Evolutionary conservation across 1,140 invertebrate genomes (phyloP).

Genomic region (Drosophila orosa): DNA sequence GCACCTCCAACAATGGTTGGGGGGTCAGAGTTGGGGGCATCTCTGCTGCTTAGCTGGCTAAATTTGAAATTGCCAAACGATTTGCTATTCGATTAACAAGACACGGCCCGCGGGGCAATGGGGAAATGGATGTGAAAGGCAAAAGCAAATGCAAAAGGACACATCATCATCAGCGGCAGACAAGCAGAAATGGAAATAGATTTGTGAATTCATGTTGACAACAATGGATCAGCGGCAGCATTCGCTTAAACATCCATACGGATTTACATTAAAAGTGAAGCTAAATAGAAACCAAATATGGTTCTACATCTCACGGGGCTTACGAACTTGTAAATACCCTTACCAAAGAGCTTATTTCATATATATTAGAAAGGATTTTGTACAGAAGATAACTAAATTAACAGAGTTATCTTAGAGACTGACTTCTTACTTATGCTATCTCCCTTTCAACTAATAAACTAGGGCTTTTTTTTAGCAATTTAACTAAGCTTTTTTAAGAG

Average conservation of each 20-base stretch:
- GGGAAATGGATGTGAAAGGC: constrained; percentile 20
- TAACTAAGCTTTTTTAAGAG: neutral
- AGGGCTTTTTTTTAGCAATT: neutral
- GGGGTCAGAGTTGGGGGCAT: constrained; percentile 1
- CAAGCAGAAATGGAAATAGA: constrained; percentile 75
- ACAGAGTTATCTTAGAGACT: neutral
- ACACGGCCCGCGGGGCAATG: constrained; percentile 43
- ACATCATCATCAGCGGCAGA: constrained; percentile 43
- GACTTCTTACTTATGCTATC: neutral
- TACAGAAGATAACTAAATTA: neutral
- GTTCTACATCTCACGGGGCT: neutral
- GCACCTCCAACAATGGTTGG: constrained; percentile 20
- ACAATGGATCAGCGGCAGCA: constrained; percentile 58
- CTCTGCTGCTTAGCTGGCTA: constrained; percentile 67
- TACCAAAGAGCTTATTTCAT: neutral
- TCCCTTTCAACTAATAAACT: neutral
- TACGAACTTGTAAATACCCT: constrained; percentile 25
- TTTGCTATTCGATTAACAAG: constrained; percentile 79
- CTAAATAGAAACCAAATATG: constrained; percentile 47
- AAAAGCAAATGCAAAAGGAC: constrained; percentile 8
- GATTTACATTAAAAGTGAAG: constrained; percentile 54
- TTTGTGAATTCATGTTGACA: constrained; percentile 78
- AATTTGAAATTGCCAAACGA: constrained; percentile 77
- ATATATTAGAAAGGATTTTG: neutral
- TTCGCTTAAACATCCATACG: constrained; percentile 34